Evolutionary conservation across 2,113 vertebrate species (phyloP).

Genomic region (Sander vitreus): DNA sequence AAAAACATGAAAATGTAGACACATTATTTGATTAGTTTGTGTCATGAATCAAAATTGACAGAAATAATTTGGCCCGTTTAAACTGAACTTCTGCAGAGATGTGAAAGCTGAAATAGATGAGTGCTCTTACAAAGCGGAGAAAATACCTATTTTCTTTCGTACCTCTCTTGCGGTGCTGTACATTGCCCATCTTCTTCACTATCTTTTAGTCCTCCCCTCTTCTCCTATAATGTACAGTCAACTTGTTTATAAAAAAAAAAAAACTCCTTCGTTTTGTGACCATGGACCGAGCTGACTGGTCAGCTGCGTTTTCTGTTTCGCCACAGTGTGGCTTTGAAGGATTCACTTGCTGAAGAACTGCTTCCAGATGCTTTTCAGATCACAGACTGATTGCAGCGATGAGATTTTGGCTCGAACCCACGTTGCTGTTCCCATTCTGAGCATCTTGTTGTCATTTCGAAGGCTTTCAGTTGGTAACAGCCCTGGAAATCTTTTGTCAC

Average conservation of each 20-base stretch:
- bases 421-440: not conserved
- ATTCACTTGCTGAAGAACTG: slow-evolving; percentile 25
- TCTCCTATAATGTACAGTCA: slow-evolving; percentile 33
- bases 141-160: not conserved
- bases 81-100: slow-evolving; percentile 43
- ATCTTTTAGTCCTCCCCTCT: not conserved
- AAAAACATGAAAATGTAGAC: not conserved
- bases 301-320: slow-evolving; percentile 58
- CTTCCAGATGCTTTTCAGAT: slow-evolving; percentile 20
- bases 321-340: slow-evolving; percentile 71
- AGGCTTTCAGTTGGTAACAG: not conserved
- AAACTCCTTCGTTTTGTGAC: slow-evolving; percentile 42
- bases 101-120: slow-evolving; percentile 2
- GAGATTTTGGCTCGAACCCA: not conserved
- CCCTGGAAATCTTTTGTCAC: not conserved
- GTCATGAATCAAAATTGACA: not conserved
- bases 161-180: slow-evolving; percentile 41
- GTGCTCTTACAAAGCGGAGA: slow-evolving; percentile 4
- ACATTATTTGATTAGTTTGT: not conserved
- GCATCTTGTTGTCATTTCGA: not conserved
- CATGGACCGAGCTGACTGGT: slow-evolving; percentile 59
- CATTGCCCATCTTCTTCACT: slow-evolving; percentile 17
- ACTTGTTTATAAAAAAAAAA: slow-evolving; percentile 18
- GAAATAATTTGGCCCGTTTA: not conserved
- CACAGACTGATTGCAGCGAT: not conserved